Evolutionary conservation across 2,113 vertebrate genomes (phyloP).

Genomic region (Irena cyanogastra): DNA sequence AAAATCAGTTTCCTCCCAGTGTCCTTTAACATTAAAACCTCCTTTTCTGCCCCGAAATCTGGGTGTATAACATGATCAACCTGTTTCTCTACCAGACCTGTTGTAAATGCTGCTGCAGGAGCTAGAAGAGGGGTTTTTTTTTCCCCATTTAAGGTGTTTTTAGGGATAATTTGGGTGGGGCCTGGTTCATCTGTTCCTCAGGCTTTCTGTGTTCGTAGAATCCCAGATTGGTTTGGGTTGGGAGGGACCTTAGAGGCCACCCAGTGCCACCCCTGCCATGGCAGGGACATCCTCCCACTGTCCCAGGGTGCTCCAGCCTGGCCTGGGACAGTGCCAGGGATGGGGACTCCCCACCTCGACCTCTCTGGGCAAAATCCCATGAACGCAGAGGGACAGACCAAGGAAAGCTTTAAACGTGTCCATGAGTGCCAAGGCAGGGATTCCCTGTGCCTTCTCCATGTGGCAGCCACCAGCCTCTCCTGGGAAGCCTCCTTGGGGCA

Average conservation of each 20-base stretch:
- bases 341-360: fast-evolving
- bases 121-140: background rate
- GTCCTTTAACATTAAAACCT: background rate
- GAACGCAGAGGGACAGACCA: background rate
- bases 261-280: background rate
- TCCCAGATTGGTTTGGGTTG: background rate
- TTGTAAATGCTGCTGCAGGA: background rate
- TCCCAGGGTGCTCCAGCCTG: background rate
- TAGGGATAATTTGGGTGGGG: background rate
- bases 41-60: background rate
- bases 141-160: background rate
- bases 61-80: background rate
- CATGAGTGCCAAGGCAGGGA: background rate
- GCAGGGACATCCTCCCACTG: background rate
- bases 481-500: background rate
- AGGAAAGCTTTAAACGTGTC: background rate
- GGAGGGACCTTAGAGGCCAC: background rate
- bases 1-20: background rate
- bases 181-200: background rate
- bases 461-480: background rate
- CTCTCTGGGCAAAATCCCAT: fast-evolving
- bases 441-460: too few species aligned
- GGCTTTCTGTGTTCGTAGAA: background rate
- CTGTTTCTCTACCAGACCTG: background rate
- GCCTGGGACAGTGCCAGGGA: background rate